Evolutionary conservation across 2,888 invertebrate genomes (phyloP).

Genomic region (Dermolepida albohirtum): DNA sequence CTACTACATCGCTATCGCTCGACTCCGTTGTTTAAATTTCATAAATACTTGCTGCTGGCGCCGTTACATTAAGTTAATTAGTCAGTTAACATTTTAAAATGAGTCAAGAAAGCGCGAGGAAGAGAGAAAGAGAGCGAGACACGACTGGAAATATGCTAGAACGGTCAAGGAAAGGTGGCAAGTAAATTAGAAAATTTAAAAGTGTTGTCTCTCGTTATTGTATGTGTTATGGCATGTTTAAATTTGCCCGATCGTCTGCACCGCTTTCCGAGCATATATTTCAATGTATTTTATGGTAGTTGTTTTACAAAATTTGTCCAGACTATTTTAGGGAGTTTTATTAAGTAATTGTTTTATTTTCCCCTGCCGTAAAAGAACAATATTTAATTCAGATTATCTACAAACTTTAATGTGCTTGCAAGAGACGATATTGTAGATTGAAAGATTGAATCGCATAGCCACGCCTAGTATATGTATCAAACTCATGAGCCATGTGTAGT

Average conservation of each 20-base stretch:
- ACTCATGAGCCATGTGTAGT: too few species aligned
- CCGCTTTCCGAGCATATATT: not conserved
- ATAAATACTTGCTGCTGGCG: slow-evolving; percentile 50
- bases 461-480: too few species aligned
- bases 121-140: not conserved
- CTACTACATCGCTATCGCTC: slow-evolving; percentile 13
- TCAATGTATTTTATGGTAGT: too few species aligned
- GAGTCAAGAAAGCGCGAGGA: slow-evolving; percentile 12
- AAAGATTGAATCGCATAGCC: too few species aligned
- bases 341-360: too few species aligned
- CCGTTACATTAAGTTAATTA: slow-evolving; percentile 50
- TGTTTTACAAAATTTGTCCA: too few species aligned
- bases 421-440: too few species aligned
- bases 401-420: too few species aligned
- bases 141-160: not conserved
- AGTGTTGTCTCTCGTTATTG: slow-evolving; percentile 22
- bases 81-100: slow-evolving; percentile 43
- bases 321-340: too few species aligned
- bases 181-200: slow-evolving; percentile 41
- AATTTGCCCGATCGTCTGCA: slow-evolving; percentile 26
- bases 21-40: slow-evolving; percentile 50
- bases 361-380: too few species aligned
- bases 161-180: not conserved
- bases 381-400: too few species aligned
- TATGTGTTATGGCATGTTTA: slow-evolving; percentile 12